Conservation (phyloP, 2,797 vertebrate species). For the Pantherophis alleghaniensis region DNA sequence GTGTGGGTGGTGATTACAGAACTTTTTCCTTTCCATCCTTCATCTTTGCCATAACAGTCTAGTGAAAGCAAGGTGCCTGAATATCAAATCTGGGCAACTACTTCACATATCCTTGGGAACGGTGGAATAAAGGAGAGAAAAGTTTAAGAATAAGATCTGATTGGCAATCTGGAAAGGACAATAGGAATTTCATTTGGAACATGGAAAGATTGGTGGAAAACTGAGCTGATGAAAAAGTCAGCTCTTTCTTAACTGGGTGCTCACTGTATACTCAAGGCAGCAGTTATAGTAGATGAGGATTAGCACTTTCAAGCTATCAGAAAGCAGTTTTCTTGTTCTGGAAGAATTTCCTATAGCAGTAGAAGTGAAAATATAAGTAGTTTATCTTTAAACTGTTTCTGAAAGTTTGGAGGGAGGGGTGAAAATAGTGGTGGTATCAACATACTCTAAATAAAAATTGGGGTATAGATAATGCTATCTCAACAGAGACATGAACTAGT, state of each 20-base stretch:
- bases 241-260: background rate
- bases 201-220: background rate
- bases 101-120: background rate
- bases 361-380: background rate
- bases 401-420: background rate
- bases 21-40: background rate
- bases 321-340: background rate
- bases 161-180: background rate
- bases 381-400: background rate
- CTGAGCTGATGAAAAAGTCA: background rate
- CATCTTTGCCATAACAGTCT: background rate
- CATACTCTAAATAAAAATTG: background rate
- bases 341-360: background rate
- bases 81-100: background rate
- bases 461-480: background rate
- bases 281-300: background rate
- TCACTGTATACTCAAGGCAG: background rate
- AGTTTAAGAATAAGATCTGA: background rate
- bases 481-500: background rate
- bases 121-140: background rate
- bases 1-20: background rate
- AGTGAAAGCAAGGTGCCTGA: too few relatives aligned
- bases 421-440: background rate
- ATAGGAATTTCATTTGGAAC: background rate
- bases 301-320: background rate